Percentiles rank a stretch among this genome's conserved stretches.
These are phyloP conservation scores for Xestia c-nigrum DNA, from an alignment of 2,888 invertebrate genomes.

Conservation along the genomic window DNA sequence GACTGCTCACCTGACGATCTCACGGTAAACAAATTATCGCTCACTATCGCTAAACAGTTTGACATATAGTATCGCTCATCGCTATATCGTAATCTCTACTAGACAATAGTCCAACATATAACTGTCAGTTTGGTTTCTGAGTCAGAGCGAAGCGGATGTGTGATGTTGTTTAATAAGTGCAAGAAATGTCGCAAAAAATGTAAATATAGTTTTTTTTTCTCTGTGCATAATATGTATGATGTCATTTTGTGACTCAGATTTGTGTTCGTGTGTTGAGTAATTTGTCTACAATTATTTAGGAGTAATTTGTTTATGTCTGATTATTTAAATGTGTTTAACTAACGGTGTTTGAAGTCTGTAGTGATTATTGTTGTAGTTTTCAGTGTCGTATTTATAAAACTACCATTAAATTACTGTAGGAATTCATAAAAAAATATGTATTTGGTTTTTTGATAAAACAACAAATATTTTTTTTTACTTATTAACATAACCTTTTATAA, in stretches of 20 bases:
- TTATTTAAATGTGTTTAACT: slow-evolving; percentile 20
- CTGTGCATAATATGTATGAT: slow-evolving; percentile 30
- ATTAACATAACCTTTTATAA: background rate
- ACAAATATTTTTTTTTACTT: background rate
- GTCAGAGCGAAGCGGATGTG: slow-evolving; percentile 19
- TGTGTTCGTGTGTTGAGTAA: slow-evolving; percentile 27
- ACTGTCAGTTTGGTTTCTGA: slow-evolving; percentile 27
- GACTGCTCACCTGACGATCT: slow-evolving; percentile 6
- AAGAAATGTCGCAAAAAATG: slow-evolving; percentile 84
- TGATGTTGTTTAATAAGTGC: slow-evolving; percentile 86
- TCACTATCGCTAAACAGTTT: slow-evolving; percentile 38
- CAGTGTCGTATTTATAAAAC: background rate
- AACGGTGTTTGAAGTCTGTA: slow-evolving; percentile 4
- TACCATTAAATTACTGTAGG: background rate
- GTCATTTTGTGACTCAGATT: slow-evolving; percentile 14
- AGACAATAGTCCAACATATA: slow-evolving; percentile 4
- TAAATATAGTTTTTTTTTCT: slow-evolving; percentile 72
- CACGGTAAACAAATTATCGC: slow-evolving; percentile 23
- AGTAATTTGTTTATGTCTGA: slow-evolving; percentile 35
- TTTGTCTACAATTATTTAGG: slow-evolving; percentile 1
- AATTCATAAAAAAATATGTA: background rate
- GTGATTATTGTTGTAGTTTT: slow-evolving; percentile 4
- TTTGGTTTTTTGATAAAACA: background rate
- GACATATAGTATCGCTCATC: slow-evolving; percentile 24
- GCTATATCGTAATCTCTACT: slow-evolving; percentile 22